Evolutionary conservation across 2,888 invertebrate genomes (phyloP), one percentile per base, ranked within the genome.

Genomic region (Brenthis daphne): DNA sequence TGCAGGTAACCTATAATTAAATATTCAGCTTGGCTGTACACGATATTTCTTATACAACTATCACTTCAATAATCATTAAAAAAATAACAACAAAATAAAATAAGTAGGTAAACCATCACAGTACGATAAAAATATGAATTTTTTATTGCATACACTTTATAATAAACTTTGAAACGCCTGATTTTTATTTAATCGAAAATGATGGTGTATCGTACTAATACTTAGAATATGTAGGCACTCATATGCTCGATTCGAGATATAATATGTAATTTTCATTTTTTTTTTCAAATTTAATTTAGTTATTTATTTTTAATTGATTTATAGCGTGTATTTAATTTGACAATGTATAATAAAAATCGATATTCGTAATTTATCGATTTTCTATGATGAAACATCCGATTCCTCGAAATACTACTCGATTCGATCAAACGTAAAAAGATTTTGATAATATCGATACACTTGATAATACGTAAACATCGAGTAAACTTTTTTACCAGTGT

Each of bases 61-160:
- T 71, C 70, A 66, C 64, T 69, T 73, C 67, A 74, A 77, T 74
- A 77, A 76, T 77, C 75, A 78, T 77, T 76, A 75, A 74, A 60
- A 54, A 71, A 71, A 76, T 72, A 76, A 77, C 72, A 85, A 84
- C 81, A 82, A 84, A 79, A 82, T 81, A 78, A 82, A 79, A 77
- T 84, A 83, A 83, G 81, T 82, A 84, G 80, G 76, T 75, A 79
- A 79, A 82, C 76, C 79, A 86, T 86, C 86, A 86, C 86, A 86
- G 84, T 81, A 81, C 69, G 77, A 79, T 77, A 80, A 74, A 73
- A 67, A 69, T 14, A 79, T 74, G 76, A 80, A 75, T 60, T 68
- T 65, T 50, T 68, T 50, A 16, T 71, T 65, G 8, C 37, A 43
- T 43, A 73, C 71, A 74, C 71, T 64, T 73, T 12, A 48, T 48